Percentiles rank a stretch among this genome's conserved stretches.
phyloP scores from a whole-genome alignment of 1,140 invertebrate genomes.

The Halyomorpha halys region DNA sequence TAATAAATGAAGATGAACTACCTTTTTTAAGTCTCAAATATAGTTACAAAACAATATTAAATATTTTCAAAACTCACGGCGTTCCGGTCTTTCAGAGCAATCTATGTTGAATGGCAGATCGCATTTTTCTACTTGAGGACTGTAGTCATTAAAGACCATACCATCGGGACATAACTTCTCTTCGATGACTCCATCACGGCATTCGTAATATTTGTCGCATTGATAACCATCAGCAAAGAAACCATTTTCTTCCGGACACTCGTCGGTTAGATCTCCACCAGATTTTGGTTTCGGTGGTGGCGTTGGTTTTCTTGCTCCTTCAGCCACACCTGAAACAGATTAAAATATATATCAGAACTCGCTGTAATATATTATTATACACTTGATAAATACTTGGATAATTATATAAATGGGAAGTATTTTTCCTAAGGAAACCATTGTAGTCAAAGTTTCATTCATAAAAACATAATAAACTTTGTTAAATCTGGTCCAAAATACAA shows the following conservation, averaged over 20 bases:
- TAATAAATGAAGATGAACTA: too few species aligned
- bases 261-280: slow-evolving; percentile 39
- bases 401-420: too few species aligned
- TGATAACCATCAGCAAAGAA: slow-evolving; percentile 76
- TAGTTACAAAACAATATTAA: too few species aligned
- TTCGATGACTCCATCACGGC: slow-evolving; percentile 52
- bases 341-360: too few species aligned
- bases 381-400: too few species aligned
- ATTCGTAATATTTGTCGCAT: slow-evolving; percentile 85
- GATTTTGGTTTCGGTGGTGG: background rate
- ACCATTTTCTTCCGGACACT: slow-evolving; percentile 72
- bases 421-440: too few species aligned
- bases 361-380: too few species aligned
- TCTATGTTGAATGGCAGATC: slow-evolving; percentile 79
- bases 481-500: too few species aligned
- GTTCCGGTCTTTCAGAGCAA: slow-evolving; percentile 59
- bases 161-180: slow-evolving; percentile 79
- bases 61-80: slow-evolving; percentile 50
- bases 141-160: slow-evolving; percentile 84
- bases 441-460: too few species aligned
- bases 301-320: background rate
- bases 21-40: too few species aligned
- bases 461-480: too few species aligned
- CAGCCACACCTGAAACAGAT: background rate
- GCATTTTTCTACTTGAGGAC: slow-evolving; percentile 69